phyloP scores from a whole-genome alignment of 1,140 invertebrate species.

The Nomia melanderi region DNA sequence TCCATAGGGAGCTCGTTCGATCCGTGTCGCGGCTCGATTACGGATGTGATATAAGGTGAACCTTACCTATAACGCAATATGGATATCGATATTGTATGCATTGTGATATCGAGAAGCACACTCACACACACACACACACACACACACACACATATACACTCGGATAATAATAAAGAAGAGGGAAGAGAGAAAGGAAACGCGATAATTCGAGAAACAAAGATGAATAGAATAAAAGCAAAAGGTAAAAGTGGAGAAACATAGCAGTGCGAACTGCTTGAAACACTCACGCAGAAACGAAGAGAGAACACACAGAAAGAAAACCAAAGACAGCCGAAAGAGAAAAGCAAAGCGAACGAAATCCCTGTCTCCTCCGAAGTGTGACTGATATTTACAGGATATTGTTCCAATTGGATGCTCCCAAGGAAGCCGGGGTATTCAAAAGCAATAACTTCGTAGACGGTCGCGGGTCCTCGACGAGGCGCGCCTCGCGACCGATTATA shows the following conservation, averaged over 20 bases:
- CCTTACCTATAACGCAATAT: conserved; percentile 62
- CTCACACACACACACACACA: background rate
- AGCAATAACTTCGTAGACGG: conserved; percentile 78
- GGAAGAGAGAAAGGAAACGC: background rate
- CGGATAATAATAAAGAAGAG: background rate
- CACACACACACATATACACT: too few relatives aligned
- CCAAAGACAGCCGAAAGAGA: too few relatives aligned
- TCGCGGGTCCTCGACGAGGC: conserved; percentile 48
- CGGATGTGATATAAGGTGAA: conserved; percentile 76
- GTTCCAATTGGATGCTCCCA: conserved; percentile 79
- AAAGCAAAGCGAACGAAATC: background rate
- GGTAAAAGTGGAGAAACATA: too few relatives aligned
- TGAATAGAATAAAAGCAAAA: background rate
- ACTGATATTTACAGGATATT: conserved; percentile 82
- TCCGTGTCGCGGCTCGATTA: conserved; percentile 52
- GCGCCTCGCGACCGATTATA: conserved; percentile 52
- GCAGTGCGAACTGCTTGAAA: too few relatives aligned
- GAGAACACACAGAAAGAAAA: too few relatives aligned
- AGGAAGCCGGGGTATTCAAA: conserved; percentile 80
- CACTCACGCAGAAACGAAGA: too few relatives aligned
- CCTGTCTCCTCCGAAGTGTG: conserved; percentile 56
- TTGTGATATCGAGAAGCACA: conserved; percentile 67
- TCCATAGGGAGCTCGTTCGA: background rate
- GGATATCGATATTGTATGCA: conserved; percentile 69
- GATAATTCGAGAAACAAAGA: background rate